phyloP scores from a whole-genome alignment of 2,113 vertebrate species.

The Erpornis zantholeuca region DNA sequence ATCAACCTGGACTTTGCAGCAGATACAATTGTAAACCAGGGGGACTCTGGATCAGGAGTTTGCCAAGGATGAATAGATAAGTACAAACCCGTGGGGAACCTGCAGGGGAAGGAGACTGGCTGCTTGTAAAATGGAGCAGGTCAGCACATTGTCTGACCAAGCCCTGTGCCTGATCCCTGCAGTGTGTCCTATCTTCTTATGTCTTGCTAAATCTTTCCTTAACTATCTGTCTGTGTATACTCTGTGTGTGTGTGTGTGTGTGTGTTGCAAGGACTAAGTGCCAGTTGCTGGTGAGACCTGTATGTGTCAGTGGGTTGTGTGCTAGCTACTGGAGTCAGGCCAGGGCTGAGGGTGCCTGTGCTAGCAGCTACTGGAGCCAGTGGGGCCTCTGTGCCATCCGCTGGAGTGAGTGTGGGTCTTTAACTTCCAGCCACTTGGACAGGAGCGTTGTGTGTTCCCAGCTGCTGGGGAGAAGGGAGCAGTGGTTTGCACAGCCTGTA shows the following conservation, averaged over 20 bases:
- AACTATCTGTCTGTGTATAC: not conserved
- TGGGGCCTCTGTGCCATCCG: not conserved
- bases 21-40: not conserved
- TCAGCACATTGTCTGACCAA: not conserved
- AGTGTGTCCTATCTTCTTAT: not conserved
- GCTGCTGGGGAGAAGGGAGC: not conserved
- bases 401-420: not conserved
- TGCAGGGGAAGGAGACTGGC: not conserved
- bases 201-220: not conserved
- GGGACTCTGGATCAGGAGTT: not conserved
- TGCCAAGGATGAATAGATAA: not conserved
- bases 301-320: not conserved
- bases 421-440: not conserved
- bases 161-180: not conserved
- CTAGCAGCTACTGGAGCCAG: not conserved
- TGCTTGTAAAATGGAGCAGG: not conserved
- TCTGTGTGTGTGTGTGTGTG: not conserved
- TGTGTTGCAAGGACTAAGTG: not conserved
- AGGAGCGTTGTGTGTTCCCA: not conserved
- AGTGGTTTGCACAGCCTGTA: not conserved
- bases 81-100: rapidly evolving
- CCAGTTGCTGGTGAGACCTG: not conserved
- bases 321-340: not conserved
- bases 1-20: not conserved
- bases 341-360: not conserved